A percentile compares a stretch with the other conserved stretches of the same genome.
Conservation (phyloP, 2,113 vertebrate species). For the Pluvianellus socialis region DNA sequence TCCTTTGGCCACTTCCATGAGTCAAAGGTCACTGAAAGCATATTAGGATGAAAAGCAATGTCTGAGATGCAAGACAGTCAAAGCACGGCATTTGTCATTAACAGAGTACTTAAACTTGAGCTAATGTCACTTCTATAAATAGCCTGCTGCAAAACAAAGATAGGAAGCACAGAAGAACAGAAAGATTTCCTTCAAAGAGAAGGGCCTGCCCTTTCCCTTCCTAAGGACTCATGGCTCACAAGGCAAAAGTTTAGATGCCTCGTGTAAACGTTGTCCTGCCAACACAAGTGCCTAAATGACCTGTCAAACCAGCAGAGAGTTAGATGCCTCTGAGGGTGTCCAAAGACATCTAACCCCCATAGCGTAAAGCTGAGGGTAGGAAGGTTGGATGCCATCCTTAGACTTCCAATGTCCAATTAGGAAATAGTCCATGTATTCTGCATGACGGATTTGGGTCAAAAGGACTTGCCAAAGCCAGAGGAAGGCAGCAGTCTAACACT, state of each 20-base stretch:
- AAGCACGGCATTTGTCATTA: background rate
- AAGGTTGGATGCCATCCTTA: background rate
- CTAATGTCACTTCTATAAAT: background rate
- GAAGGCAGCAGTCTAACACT: background rate
- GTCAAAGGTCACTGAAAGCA: background rate
- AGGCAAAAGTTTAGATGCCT: background rate
- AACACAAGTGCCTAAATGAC: background rate
- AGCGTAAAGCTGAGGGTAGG: background rate
- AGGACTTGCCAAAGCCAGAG: background rate
- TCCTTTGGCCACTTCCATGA: background rate
- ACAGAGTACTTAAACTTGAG: background rate
- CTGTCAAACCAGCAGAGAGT: background rate
- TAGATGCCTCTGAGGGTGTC: background rate
- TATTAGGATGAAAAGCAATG: background rate
- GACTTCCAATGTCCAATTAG: background rate
- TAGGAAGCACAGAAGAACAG: background rate
- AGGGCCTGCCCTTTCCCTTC: background rate
- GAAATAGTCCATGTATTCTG: background rate
- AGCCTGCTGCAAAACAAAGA: background rate
- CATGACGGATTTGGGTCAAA: background rate
- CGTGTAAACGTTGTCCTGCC: background rate
- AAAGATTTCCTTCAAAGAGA: background rate
- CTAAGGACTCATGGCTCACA: background rate
- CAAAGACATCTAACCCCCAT: background rate
- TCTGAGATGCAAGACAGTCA: background rate